Conservation (phyloP, 2,113 vertebrate genomes). For the Nothocercus julius region DNA sequence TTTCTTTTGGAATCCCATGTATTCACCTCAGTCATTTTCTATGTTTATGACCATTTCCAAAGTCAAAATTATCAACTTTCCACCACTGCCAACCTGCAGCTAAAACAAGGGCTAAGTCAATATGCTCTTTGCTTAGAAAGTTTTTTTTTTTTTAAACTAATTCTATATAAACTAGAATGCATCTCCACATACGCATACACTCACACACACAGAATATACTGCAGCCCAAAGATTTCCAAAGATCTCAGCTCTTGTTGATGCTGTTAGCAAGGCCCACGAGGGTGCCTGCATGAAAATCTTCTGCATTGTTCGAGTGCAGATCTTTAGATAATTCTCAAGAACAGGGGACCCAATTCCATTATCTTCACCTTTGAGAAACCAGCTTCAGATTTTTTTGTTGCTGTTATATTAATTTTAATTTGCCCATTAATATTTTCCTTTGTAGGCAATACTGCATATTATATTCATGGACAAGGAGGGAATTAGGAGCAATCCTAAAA, state of each 20-base stretch:
- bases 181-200: accelerated
- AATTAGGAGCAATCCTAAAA: not conserved
- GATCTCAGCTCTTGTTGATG: not conserved
- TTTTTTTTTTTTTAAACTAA: not conserved
- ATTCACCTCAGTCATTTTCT: not conserved
- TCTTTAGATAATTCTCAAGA: not conserved
- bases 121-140: not conserved
- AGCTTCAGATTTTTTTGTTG: not conserved
- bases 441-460: not conserved
- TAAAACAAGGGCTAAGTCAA: not conserved
- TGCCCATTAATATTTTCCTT: not conserved
- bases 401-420: not conserved
- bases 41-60: not conserved
- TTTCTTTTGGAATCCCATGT: not conserved
- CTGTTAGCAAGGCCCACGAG: not conserved
- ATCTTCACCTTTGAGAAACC: not conserved
- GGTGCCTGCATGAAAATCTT: not conserved
- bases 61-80: not conserved
- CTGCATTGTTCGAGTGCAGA: not conserved
- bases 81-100: not conserved
- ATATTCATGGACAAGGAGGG: not conserved
- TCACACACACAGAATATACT: not conserved
- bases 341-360: not conserved
- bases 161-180: not conserved
- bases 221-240: not conserved